These are phyloP conservation scores for Nysson spinosus DNA, from an alignment of 2,888 invertebrate species.

Conservation along the genomic window DNA sequence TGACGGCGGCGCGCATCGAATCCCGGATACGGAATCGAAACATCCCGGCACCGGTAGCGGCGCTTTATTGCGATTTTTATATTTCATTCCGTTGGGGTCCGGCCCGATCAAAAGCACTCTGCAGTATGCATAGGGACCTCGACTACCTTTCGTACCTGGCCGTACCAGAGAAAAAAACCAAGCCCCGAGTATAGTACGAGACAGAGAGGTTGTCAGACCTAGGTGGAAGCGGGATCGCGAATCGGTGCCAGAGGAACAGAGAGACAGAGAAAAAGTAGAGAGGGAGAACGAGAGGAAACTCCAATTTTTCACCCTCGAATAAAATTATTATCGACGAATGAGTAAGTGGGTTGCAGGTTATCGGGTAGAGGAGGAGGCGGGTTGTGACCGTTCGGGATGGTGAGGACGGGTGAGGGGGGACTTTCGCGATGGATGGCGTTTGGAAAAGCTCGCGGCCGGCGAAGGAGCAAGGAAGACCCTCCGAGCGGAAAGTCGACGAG, in stretches of 20 bases:
- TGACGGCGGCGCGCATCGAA: constrained; percentile 44
- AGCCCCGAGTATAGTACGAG: constrained; percentile 24
- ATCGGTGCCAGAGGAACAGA: constrained; percentile 9
- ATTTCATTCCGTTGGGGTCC: constrained; percentile 66
- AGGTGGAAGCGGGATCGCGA: constrained; percentile 17
- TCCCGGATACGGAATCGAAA: constrained; percentile 62
- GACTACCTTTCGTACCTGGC: constrained; percentile 53
- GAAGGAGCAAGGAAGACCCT: constrained; percentile 49
- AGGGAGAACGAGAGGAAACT: constrained; percentile 56
- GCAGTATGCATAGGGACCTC: constrained; percentile 64
- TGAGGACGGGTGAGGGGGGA: constrained; percentile 7
- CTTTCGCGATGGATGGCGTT: constrained; percentile 62
- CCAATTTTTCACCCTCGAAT: constrained; percentile 75
- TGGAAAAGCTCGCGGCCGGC: constrained; percentile 56
- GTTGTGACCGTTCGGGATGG: constrained; percentile 37
- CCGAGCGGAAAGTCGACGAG: constrained; percentile 13
- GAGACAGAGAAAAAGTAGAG: constrained; percentile 26
- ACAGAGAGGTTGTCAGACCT: constrained; percentile 12
- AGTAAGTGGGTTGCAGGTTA: constrained; percentile 71
- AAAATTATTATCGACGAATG: constrained; percentile 77
- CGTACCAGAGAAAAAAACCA: constrained; percentile 40
- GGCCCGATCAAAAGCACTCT: constrained; percentile 65
- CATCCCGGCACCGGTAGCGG: constrained; percentile 59
- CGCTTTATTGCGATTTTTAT: constrained; percentile 71
- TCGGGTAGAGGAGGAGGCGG: constrained; percentile 50